Base-by-base conservation (phyloP, 53 echinoderm and acorn worm genomes). In the Arbacia lixula region DNA sequence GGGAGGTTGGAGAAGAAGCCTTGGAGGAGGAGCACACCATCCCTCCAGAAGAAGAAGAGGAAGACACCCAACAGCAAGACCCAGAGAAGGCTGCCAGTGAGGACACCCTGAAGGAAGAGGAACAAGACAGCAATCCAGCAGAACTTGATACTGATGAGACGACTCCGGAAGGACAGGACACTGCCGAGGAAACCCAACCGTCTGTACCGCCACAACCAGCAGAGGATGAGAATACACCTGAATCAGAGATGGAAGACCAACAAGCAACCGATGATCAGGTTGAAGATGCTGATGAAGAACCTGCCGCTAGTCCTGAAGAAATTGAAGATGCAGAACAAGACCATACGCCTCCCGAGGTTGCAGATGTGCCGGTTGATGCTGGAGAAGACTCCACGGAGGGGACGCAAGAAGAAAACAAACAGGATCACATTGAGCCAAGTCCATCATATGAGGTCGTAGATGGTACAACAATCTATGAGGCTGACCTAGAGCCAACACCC, bases 371-470 rank as follows among this genome's bases (percentile, higher is more conserved):
- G n/a, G n/a, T n/a, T n/a, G n/a, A n/a, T n/a, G n/a, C n/a, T n/a
- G n/a, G n/a, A n/a, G n/a, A n/a, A n/a, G n/a, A n/a, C n/a, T n/a
- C n/a, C n/a, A n/a, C n/a, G n/a, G n/a, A n/a, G n/a, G n/a, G n/a
- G n/a, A n/a, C n/a, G n/a, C n/a, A n/a, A n/a, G n/a, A n/a, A n/a
- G 38, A 56, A 33, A 58, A 27, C 26, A 29, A 58, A 24, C 76
- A 58, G 11, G 76, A 74, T 27, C 27, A 71, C 31, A 88, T 88
- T 50, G 31, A 88, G 32, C 88, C 88, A 21, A 88, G 72, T 25
- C 85, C 76, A 54, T 85, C 84, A 51, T 84, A 28, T 53, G 88
- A 88, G 54, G 88, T 88, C n/a, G 75, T 88, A 36, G 88, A 88
- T 41, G 88, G 88, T 21, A 88, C 88, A 14, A 88, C 88, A 19